These are phyloP conservation scores for Ennomos erosarius DNA, from an alignment of 2,888 invertebrate genomes.

Conservation along the genomic window DNA sequence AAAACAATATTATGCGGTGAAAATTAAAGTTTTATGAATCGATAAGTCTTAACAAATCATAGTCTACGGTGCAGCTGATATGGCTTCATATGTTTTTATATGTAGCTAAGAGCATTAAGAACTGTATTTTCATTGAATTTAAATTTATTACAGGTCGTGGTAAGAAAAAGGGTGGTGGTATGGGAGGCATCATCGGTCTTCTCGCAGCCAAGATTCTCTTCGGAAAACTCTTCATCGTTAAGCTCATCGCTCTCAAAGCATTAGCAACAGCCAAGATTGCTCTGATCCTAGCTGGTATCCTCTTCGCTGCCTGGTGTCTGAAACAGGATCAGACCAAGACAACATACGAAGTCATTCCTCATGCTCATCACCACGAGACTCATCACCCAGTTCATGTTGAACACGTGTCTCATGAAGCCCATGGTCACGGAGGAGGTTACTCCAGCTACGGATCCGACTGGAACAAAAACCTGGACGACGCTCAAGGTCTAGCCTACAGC, in stretches of 20 bases:
- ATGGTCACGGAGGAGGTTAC: conserved; percentile 61
- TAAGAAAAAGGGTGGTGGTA: conserved; percentile 89
- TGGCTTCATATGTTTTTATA: no score
- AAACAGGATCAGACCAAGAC: conserved; percentile 78
- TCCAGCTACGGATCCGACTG: conserved; percentile 75
- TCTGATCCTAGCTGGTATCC: conserved; percentile 89
- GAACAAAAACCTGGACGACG: conserved; percentile 87
- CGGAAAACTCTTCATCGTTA: conserved; percentile 89
- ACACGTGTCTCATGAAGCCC: conserved; percentile 71
- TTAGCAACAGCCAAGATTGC: conserved; percentile 93
- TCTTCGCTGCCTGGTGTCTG: conserved; percentile 80
- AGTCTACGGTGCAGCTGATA: no score
- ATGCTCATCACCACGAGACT: conserved; percentile 81
- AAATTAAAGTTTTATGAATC: neutral
- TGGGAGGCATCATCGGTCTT: conserved; percentile 89
- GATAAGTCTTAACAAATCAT: neutral
- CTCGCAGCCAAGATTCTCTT: conserved; percentile 74
- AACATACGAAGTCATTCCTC: conserved; percentile 77
- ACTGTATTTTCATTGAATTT: neutral
- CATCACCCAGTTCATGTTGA: conserved; percentile 88
- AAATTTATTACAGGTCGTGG: conserved; percentile 86
- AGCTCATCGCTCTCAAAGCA: conserved; percentile 93
- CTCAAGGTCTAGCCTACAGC: conserved; percentile 89
- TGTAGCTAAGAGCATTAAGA: no score
- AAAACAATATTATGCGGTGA: no score